Evolutionary conservation across 1,140 invertebrate genomes (phyloP).

Genomic region (Drosophila bifasciata): DNA sequence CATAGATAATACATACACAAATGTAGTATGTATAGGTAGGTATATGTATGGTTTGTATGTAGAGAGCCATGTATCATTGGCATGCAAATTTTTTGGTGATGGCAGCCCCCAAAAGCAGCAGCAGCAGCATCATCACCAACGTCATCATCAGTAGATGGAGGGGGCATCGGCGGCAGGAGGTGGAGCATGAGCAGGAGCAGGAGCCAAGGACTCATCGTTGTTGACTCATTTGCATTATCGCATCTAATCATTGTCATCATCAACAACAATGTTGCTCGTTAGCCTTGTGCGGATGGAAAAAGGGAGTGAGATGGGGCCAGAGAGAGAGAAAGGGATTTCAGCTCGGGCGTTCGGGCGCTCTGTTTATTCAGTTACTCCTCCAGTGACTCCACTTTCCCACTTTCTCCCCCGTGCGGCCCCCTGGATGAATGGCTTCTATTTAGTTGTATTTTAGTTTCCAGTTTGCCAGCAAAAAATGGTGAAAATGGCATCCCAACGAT

Average conservation of each 20-base stretch:
- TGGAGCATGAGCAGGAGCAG: constrained; percentile 15
- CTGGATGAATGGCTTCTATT: constrained; percentile 39
- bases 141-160: constrained; percentile 11
- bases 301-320: neutral
- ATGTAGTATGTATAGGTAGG: constrained; percentile 33
- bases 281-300: constrained; percentile 50
- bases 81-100: constrained; percentile 64
- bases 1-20: constrained; percentile 35
- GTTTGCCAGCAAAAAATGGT: constrained; percentile 38
- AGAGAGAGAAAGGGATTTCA: neutral
- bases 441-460: constrained; percentile 59
- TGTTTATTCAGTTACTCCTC: constrained; percentile 14
- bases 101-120: constrained; percentile 7
- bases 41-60: constrained; percentile 10
- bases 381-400: too few species aligned
- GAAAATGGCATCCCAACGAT: constrained; percentile 46
- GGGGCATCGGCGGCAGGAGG: constrained; percentile 12
- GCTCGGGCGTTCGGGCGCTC: too few species aligned
- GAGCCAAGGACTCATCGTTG: constrained; percentile 26
- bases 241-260: constrained; percentile 83
- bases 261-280: constrained; percentile 79
- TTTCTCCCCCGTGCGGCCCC: neutral
- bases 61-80: constrained; percentile 72
- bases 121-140: constrained; percentile 1
- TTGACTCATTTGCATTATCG: constrained; percentile 81